These are phyloP conservation scores for Xestia c-nigrum DNA, from an alignment of 2,888 invertebrate genomes.

Conservation along the genomic window DNA sequence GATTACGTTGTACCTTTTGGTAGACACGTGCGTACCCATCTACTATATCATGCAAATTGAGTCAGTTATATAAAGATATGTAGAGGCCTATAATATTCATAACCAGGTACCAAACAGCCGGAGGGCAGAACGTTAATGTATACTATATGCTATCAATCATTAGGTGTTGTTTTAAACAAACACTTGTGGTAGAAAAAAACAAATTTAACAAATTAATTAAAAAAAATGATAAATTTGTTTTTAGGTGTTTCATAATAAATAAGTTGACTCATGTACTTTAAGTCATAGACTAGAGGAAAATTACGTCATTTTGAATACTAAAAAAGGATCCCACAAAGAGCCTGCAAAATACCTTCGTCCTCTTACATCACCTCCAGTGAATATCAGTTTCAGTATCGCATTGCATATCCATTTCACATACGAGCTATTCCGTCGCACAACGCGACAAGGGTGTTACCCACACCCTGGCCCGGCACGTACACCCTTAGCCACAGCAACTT, in stretches of 20 bases:
- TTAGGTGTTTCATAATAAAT: neutral
- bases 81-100: slow-evolving; percentile 28
- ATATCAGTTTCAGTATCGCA: slow-evolving; percentile 85
- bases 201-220: too few relatives aligned
- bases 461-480: slow-evolving; percentile 85
- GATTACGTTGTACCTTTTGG: neutral
- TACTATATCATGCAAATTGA: slow-evolving; percentile 30
- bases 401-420: slow-evolving; percentile 89
- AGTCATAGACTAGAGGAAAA: neutral
- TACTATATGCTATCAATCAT: neutral
- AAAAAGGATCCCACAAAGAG: neutral
- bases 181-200: neutral
- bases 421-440: slow-evolving; percentile 85
- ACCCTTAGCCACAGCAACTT: slow-evolving; percentile 77
- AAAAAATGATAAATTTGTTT: neutral
- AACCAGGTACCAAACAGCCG: neutral
- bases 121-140: neutral
- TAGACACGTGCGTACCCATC: neutral
- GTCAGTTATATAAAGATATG: slow-evolving; percentile 23
- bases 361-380: slow-evolving; percentile 59
- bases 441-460: slow-evolving; percentile 88
- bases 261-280: neutral
- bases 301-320: neutral
- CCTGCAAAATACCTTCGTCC: slow-evolving; percentile 7
- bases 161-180: neutral